Evolutionary conservation across 1,140 invertebrate species (phyloP).

Genomic region (Mylabris phalerata): DNA sequence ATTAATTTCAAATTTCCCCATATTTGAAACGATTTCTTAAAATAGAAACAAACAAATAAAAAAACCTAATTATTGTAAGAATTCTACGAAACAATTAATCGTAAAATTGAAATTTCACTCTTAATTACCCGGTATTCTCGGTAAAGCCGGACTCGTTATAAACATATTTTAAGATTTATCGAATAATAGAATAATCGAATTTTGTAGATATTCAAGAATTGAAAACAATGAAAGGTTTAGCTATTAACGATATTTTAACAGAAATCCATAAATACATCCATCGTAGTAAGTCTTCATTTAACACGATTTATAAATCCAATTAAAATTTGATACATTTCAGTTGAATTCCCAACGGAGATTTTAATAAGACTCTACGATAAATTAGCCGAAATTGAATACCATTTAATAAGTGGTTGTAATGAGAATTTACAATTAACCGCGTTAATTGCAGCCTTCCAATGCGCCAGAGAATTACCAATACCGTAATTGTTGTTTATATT

Average conservation of each 20-base stretch:
- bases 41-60: no score
- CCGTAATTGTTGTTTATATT: no score
- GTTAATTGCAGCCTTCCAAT: slow-evolving; percentile 71
- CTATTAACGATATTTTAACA: slow-evolving; percentile 82
- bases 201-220: slow-evolving; percentile 71
- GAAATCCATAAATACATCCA: slow-evolving; percentile 82
- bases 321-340: slow-evolving; percentile 49
- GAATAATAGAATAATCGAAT: slow-evolving; percentile 35
- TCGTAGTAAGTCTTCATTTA: slow-evolving; percentile 57
- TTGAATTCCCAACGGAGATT: slow-evolving; percentile 71
- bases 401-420: slow-evolving; percentile 66
- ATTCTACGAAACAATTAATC: no score
- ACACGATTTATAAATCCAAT: neutral
- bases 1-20: no score
- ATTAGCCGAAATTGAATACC: slow-evolving; percentile 76
- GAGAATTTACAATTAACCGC: slow-evolving; percentile 82
- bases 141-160: no score
- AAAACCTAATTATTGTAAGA: no score
- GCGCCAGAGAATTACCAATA: slow-evolving; percentile 50
- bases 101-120: no score
- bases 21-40: no score
- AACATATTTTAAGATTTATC: slow-evolving; percentile 27
- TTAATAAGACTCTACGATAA: slow-evolving; percentile 69
- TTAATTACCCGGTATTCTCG: no score
- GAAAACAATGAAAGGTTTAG: slow-evolving; percentile 81